A percentile compares a stretch with the other conserved stretches of the same genome.
Evolutionary conservation across 2,888 invertebrate species (phyloP).

Genomic region (Nyleta sp.): DNA sequence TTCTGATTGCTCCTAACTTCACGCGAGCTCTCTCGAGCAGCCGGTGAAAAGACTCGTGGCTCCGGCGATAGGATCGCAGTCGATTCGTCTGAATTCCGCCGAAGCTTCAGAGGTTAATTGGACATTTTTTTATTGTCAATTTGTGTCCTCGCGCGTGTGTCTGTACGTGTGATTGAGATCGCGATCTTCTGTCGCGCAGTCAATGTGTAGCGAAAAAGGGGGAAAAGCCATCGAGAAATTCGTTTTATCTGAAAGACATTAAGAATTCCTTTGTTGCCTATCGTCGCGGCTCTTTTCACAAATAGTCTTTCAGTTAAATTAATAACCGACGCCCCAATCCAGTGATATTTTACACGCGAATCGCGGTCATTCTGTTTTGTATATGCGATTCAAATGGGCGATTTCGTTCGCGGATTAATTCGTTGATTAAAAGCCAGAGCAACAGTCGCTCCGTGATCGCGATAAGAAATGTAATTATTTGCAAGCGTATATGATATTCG

Average conservation of each 20-base stretch:
- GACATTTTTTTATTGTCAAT: constrained; percentile 82
- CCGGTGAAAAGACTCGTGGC: constrained; percentile 71
- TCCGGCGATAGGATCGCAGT: constrained; percentile 60
- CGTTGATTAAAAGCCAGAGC: constrained; percentile 9
- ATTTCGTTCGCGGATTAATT: not conserved
- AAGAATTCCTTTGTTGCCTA: constrained; percentile 77
- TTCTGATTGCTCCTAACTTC: constrained; percentile 81
- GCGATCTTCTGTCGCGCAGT: constrained; percentile 73
- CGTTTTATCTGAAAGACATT: constrained; percentile 75
- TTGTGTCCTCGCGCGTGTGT: constrained; percentile 68
- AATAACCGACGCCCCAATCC: constrained; percentile 17
- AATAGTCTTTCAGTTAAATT: constrained; percentile 31
- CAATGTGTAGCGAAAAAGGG: constrained; percentile 56
- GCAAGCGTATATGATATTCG: constrained; percentile 15
- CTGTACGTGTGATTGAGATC: constrained; percentile 74
- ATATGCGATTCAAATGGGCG: no score
- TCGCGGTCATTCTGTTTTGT: not conserved
- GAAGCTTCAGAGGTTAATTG: constrained; percentile 78
- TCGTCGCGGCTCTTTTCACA: constrained; percentile 64
- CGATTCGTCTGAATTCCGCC: constrained; percentile 61
- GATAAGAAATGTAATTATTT: constrained; percentile 43
- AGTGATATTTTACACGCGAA: constrained; percentile 17
- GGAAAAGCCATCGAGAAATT: constrained; percentile 69
- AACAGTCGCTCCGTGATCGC: not conserved
- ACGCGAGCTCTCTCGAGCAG: constrained; percentile 73